phyloP scores from a whole-genome alignment of 2,888 invertebrate species.

The Nebria brevicollis region DNA sequence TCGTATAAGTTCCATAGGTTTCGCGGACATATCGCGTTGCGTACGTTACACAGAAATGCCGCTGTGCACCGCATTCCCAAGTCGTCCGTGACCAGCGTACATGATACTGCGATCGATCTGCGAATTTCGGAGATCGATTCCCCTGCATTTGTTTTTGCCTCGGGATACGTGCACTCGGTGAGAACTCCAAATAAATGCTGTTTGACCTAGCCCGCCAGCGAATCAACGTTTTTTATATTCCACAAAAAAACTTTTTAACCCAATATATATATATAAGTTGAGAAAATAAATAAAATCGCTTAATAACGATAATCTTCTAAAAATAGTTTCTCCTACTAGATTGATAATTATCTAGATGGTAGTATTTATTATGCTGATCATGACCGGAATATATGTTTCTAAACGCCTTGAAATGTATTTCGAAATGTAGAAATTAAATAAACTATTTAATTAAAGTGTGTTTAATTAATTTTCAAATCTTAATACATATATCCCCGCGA shows the following conservation, averaged over 20 bases:
- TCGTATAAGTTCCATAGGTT: slow-evolving; percentile 3
- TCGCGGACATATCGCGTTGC: slow-evolving; percentile 42
- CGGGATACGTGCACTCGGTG: too few relatives aligned
- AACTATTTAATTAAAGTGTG: not conserved
- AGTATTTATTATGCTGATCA: slow-evolving; percentile 27
- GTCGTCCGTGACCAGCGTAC: slow-evolving; percentile 53
- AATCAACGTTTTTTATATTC: too few relatives aligned
- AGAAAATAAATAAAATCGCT: too few relatives aligned
- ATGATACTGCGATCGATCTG: slow-evolving; percentile 51
- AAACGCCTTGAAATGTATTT: slow-evolving; percentile 16
- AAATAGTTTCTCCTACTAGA: too few relatives aligned
- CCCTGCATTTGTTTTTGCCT: slow-evolving; percentile 48
- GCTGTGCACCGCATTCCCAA: slow-evolving; percentile 51
- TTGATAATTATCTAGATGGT: too few relatives aligned
- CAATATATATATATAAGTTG: too few relatives aligned
- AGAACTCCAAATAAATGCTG: too few relatives aligned
- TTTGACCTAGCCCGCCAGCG: too few relatives aligned
- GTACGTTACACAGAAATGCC: slow-evolving; percentile 51
- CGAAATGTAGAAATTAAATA: slow-evolving; percentile 29
- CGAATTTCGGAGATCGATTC: slow-evolving; percentile 50
- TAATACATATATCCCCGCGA: slow-evolving; percentile 13
- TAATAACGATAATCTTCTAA: too few relatives aligned
- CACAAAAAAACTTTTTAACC: too few relatives aligned
- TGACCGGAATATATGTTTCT: slow-evolving; percentile 9
- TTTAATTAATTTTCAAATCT: slow-evolving; percentile 33